Percentiles rank a stretch among this genome's conserved stretches.
phyloP scores from a whole-genome alignment of 2,797 vertebrate species.

The Manis javanica region DNA sequence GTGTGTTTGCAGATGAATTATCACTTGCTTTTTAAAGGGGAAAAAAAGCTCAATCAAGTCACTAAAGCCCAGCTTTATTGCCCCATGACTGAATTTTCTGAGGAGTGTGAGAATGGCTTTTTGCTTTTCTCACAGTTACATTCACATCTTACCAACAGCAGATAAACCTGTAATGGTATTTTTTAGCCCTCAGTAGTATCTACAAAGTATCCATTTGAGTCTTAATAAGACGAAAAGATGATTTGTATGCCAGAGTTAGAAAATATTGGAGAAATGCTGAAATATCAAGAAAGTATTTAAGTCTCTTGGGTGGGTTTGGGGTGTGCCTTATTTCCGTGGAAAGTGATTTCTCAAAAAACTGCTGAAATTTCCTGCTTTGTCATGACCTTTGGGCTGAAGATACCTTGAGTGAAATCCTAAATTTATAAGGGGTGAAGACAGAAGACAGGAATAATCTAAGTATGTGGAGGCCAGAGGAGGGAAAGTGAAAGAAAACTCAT shows the following conservation, averaged over 20 bases:
- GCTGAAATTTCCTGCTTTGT: slow-evolving; percentile 71
- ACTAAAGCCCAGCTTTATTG: slow-evolving; percentile 65
- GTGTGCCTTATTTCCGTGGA: slow-evolving; percentile 47
- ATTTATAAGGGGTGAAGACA: slow-evolving; percentile 57
- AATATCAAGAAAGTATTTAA: neutral
- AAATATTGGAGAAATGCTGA: neutral
- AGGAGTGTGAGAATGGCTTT: neutral
- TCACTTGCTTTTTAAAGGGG: slow-evolving; percentile 76
- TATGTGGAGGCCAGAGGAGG: slow-evolving; percentile 6
- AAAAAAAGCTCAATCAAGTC: slow-evolving; percentile 56
- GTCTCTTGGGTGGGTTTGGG: slow-evolving; percentile 72
- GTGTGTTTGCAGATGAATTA: slow-evolving; percentile 85
- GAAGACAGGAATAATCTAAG: slow-evolving; percentile 65
- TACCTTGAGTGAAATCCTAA: slow-evolving; percentile 61
- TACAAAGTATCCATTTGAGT: slow-evolving; percentile 60
- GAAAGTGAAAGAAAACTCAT: slow-evolving; percentile 57
- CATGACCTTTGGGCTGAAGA: slow-evolving; percentile 72
- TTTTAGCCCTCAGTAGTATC: neutral
- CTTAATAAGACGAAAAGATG: slow-evolving; percentile 57
- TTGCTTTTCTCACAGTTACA: neutral
- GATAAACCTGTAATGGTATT: too few relatives aligned
- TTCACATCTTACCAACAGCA: too few relatives aligned
- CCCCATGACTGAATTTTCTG: neutral
- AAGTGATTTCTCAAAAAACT: slow-evolving; percentile 79
- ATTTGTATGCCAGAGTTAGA: neutral